Evolutionary conservation across 2,797 vertebrate genomes (phyloP), one percentile per base, ranked within the genome.

Genomic region (Acanthurus leucopareius): DNA sequence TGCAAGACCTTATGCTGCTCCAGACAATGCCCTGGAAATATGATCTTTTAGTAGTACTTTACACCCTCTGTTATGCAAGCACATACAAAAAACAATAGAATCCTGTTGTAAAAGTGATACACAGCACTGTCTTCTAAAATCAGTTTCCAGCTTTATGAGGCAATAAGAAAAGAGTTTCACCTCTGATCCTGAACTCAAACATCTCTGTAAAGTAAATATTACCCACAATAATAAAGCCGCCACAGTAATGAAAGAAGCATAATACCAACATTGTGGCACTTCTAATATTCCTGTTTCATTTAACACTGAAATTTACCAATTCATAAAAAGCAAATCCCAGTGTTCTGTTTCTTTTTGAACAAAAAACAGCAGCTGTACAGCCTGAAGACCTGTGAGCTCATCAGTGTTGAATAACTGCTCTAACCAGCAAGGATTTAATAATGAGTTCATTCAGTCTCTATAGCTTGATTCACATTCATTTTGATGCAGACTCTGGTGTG

Each of bases 21-120:
- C 51, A 73, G 73, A 73, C 58, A 53, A 38, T 48, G 51, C 42
- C 73, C 35, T 69, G 53, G 65, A 89, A 90, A 87, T 86, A 73
- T 69, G 19, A 82, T 85, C 68, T 78, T 78, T 86, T 62, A 68
- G 83, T 60, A 74, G 71, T 10, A 17, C 51, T 35, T 28, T 1
- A 58, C 60, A 32, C 32, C 51, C 40, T 61, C 9, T 53, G 42
- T 67, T 69, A 25, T 61, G 22, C 22, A 52, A 51, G 75, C 66
- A 48, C 14, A 66, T n/a, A 77, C 65, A 63, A 44, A 84, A 49
- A 61, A 51, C 6, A 65, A 68, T 11, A 60, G 7, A 52, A 61
- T 66, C 44, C 3, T 47, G 58, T 17, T 56, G 13, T 48, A 67
- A 52, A 71, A 67, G 25, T 63, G 42, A 58, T 57, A 53, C 11